phyloP scores from a whole-genome alignment of 30 jellyfish, hydroid and myxozoan species.

The Aurelia aurita region DNA sequence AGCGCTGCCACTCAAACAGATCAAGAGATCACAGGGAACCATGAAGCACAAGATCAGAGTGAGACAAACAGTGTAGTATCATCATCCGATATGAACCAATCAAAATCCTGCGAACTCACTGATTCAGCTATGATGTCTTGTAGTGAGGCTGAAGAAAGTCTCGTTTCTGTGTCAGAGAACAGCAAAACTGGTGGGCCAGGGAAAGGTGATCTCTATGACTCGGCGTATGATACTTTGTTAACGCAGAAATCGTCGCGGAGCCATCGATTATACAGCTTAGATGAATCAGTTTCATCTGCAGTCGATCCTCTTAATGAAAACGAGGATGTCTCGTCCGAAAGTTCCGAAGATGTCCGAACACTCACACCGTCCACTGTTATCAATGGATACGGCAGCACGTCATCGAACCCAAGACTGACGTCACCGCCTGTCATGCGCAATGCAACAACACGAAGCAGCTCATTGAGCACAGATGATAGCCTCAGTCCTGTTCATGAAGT shows the following conservation, averaged over 20 bases:
- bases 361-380: slow-evolving; percentile 57
- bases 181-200: slow-evolving; percentile 47
- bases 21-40: slow-evolving; percentile 9
- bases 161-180: slow-evolving; percentile 55
- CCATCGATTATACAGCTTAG: slow-evolving; percentile 62
- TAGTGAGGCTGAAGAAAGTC: slow-evolving; percentile 88
- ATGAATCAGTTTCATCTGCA: slow-evolving; percentile 55
- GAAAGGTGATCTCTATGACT: slow-evolving; percentile 83
- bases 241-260: slow-evolving; percentile 94
- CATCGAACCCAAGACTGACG: slow-evolving; percentile 14
- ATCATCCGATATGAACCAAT: slow-evolving; percentile 10
- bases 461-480: slow-evolving; percentile 63
- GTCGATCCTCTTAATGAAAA: slow-evolving; percentile 30
- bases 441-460: slow-evolving; percentile 13
- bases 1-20: slow-evolving; percentile 85
- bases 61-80: slow-evolving; percentile 22
- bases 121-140: slow-evolving; percentile 88
- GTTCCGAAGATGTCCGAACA: slow-evolving; percentile 70
- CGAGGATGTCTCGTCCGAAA: slow-evolving; percentile 54
- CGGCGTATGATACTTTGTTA: slow-evolving; percentile 96
- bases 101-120: slow-evolving; percentile 70
- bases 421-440: neutral
- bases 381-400: slow-evolving; percentile 69
- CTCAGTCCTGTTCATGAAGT: slow-evolving; percentile 78
- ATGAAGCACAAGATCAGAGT: neutral